A percentile compares a stretch with the other conserved stretches of the same genome.
phyloP scores from a whole-genome alignment of 2,888 invertebrate genomes.

The Coremacera marginata region DNA sequence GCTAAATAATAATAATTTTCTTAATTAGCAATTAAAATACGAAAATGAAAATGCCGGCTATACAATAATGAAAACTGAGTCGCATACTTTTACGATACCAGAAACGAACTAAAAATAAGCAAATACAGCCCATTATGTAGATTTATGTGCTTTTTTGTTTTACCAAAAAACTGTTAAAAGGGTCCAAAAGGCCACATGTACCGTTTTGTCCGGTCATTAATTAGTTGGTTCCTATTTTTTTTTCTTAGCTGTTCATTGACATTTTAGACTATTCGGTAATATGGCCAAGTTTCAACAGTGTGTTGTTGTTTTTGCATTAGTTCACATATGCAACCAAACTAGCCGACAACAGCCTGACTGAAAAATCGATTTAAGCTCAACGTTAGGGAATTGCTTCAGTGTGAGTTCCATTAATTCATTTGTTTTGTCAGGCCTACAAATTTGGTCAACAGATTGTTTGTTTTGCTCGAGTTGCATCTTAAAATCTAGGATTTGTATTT shows the following conservation, averaged over 20 bases:
- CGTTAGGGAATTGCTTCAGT: background rate
- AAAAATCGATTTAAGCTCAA: conserved; percentile 14
- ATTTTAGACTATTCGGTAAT: background rate
- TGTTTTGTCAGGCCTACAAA: conserved; percentile 2
- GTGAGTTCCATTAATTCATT: background rate
- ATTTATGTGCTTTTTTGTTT: no score
- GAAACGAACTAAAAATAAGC: no score
- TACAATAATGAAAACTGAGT: no score
- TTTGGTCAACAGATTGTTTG: background rate
- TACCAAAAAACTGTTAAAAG: no score
- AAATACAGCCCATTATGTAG: no score
- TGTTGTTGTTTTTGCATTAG: no score
- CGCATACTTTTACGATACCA: no score
- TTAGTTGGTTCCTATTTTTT: no score
- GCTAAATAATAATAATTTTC: no score
- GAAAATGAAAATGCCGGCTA: no score
- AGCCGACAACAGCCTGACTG: background rate
- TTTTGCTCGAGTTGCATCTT: background rate
- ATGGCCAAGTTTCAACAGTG: background rate
- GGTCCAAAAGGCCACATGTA: background rate
- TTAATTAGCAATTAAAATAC: no score
- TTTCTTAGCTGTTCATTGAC: background rate
- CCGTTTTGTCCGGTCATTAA: background rate
- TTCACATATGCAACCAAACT: background rate
- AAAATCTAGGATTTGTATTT: no score